These are phyloP conservation scores for Mantis religiosa DNA, from an alignment of 2,888 invertebrate genomes.

Conservation along the genomic window DNA sequence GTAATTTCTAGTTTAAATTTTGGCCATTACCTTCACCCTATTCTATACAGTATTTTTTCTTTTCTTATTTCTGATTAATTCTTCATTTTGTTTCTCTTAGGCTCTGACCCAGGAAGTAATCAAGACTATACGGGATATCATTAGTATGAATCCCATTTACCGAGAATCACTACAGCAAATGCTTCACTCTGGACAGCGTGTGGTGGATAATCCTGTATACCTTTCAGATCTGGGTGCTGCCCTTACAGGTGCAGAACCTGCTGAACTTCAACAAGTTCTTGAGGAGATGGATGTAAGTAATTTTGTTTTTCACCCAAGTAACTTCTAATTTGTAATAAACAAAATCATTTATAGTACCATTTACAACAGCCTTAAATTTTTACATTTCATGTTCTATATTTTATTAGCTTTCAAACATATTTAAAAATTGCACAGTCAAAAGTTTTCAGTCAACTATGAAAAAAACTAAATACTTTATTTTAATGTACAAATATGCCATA, in stretches of 20 bases:
- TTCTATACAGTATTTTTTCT: no score
- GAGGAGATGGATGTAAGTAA: slow-evolving; percentile 87
- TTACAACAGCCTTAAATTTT: no score
- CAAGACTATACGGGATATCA: slow-evolving; percentile 95
- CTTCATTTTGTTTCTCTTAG: slow-evolving; percentile 39
- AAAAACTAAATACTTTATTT: no score
- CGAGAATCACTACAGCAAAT: slow-evolving; percentile 97
- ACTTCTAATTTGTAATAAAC: no score
- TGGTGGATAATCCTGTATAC: slow-evolving; percentile 97
- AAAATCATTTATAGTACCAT: no score
- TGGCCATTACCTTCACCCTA: no score
- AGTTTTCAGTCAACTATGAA: no score
- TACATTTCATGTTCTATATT: no score
- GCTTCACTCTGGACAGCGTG: slow-evolving; percentile 92
- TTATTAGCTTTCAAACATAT: no score
- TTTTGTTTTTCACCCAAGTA: neutral
- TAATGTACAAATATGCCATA: no score
- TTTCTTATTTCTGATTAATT: neutral
- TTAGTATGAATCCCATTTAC: slow-evolving; percentile 94
- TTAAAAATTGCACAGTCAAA: no score
- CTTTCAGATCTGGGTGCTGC: slow-evolving; percentile 95
- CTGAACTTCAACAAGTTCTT: slow-evolving; percentile 86
- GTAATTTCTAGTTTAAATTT: no score
- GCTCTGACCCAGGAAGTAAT: slow-evolving; percentile 94
- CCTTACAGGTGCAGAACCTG: slow-evolving; percentile 85